These are phyloP conservation scores for Riparia riparia DNA, from an alignment of 2,113 vertebrate species.

Conservation along the genomic window DNA sequence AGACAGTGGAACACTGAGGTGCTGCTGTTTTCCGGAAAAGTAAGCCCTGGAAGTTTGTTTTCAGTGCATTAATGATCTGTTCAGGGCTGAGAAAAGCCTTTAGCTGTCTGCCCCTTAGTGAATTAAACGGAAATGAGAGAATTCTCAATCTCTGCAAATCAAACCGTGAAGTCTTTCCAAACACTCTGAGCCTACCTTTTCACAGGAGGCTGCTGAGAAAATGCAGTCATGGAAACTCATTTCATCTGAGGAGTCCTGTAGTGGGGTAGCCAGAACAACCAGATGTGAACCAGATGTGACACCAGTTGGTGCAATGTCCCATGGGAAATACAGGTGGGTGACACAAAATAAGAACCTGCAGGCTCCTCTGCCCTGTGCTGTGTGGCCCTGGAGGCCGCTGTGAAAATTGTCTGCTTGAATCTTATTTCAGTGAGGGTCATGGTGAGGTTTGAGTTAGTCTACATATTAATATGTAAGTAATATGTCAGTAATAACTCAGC, in stretches of 20 bases:
- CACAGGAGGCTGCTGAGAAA: background rate
- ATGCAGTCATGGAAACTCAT: background rate
- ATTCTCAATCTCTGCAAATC: background rate
- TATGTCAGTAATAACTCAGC: background rate
- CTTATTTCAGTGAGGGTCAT: background rate
- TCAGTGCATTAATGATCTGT: background rate
- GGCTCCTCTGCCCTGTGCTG: background rate
- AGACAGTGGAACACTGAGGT: background rate
- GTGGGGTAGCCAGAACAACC: background rate
- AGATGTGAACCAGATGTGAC: background rate
- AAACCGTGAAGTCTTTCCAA: background rate
- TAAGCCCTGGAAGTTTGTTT: background rate
- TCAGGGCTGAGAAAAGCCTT: background rate
- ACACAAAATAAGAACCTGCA: background rate
- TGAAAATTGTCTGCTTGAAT: background rate
- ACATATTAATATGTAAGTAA: too few relatives aligned
- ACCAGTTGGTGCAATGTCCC: fast-evolving
- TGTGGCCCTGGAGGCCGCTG: background rate
- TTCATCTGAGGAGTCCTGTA: background rate
- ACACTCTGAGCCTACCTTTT: background rate
- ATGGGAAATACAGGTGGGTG: background rate
- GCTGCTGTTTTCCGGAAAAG: background rate
- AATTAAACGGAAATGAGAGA: background rate
- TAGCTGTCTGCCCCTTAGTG: background rate
- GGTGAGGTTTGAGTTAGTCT: background rate